Base-by-base conservation (phyloP, 2,797 vertebrate genomes). In the Ctenosaura bakeri region DNA sequence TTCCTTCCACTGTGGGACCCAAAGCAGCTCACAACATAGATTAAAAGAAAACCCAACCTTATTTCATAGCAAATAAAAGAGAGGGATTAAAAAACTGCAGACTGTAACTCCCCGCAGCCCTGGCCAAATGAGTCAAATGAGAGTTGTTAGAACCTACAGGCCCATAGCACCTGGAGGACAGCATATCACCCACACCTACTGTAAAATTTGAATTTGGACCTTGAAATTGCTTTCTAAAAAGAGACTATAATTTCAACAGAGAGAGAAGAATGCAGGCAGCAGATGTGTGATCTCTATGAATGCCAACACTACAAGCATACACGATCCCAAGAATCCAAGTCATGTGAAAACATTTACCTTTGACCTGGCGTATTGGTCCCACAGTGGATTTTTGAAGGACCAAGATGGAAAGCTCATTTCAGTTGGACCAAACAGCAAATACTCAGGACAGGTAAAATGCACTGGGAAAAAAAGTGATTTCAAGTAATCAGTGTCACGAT, bases 311-410 rank as follows among this genome's bases (percentile, higher is more conserved):
- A 97, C 98, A 91, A 98, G 97, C 95, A 97, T 98, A 42, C 96
- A 95, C 87, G 97, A 98, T 89, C 98, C 98, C 0, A 97, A 96
- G 56, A 98, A 97, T 71, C 90, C 93, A 83, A 97, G 97, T 50
- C 96, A 92, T 56, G 90, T 93, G 8, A 98, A 98, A 20, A 96
- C 93, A 0, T 98, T 98, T 89, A 97, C 95, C 83, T 98, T 98
- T 69, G 97, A 98, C 96, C 96, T 97, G 64, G 97, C 97, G 0
- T 98, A 96, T 92, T 98, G 97, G 98, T 98, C 98, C 89, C 97
- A 97, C 89, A 96, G 90, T 24, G 96, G 97, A 87, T 98, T 98
- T 94, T 83, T 95, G 0, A 97, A 94, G 83, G 96, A 97, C 88
- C 90, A 93, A 89, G 95, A 96, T 0, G 97, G 97, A 78, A 94